Base-by-base conservation (phyloP, 2,113 vertebrate species). In the Saguinus imperator region DNA sequence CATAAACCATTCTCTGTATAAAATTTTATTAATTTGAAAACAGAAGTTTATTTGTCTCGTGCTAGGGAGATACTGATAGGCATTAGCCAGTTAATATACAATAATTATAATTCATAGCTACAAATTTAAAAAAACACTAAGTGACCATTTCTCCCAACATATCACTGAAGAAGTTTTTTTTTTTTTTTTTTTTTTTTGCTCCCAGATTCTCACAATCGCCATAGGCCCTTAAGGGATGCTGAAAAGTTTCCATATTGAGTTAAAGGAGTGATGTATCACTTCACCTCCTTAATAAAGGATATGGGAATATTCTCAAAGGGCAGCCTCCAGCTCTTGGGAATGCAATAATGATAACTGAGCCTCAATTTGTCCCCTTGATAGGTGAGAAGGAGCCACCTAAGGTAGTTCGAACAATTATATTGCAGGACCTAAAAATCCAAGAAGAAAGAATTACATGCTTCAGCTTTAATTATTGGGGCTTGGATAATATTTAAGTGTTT, bases 401-500 rank as follows among this genome's bases (percentile, higher is more conserved):
- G 12, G 35, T n/a, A 73, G 6, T 3, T 7, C 1, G 9, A 5
- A 87, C 27, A 80, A 3, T 20, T 37, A 3, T 32, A 12, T 70
- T 57, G 25, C 14, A 85, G 70, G 6, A 79, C 35, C 37, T 32
- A 2, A 0, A 85, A 9, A 77, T 9, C 8, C 82, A 20, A 89
- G 11, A 77, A 50, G 14, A 80, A 96, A 61, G 9, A 97, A 96
- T 45, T 43, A 11, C 21, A 87, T 97, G 35, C 61, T 98, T 96
- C 64, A 93, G 45, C n/a, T 94, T 90, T 98, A 97, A 97, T 93
- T 23, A 87, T 6, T 93, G 94, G 29, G 37, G 87, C 21, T 94
- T 96, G 35, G 4, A 50, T 50, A 94, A 5, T 90, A 97, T 96
- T 83, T 93, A 95, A 92, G 76, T 89, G 75, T 97, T 97, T 82